Percentiles rank a stretch among this genome's conserved stretches.
Conservation (phyloP, 2,888 invertebrate genomes). For the Pycnomerus fuliginosus region DNA sequence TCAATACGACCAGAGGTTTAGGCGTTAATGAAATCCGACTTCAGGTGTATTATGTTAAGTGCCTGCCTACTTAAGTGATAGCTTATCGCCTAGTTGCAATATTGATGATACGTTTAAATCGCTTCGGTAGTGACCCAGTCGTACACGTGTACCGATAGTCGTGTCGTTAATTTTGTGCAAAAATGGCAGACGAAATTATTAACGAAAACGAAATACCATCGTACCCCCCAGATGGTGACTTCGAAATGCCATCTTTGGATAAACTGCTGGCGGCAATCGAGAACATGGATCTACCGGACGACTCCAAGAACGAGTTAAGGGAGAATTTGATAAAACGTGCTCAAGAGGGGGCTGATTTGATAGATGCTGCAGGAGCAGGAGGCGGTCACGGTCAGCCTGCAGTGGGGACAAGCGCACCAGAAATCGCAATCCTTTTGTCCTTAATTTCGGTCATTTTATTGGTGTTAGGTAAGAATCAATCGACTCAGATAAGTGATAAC, state of each 20-base stretch:
- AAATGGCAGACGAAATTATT: slow-evolving; percentile 8
- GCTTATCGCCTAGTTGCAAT: no score
- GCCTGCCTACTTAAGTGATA: no score
- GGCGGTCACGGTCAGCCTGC: no score
- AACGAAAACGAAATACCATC: slow-evolving; percentile 3
- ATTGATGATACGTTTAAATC: no score
- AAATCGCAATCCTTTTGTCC: slow-evolving; percentile 24
- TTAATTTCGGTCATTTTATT: slow-evolving; percentile 28
- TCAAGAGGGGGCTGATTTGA: slow-evolving; percentile 47
- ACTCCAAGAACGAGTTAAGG: slow-evolving; percentile 61
- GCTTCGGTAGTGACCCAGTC: no score
- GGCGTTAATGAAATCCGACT: no score
- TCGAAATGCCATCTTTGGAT: slow-evolving; percentile 56
- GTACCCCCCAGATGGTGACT: slow-evolving; percentile 6
- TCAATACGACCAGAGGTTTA: no score
- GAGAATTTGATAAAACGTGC: slow-evolving; percentile 55
- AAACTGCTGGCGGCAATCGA: slow-evolving; percentile 62
- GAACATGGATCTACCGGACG: slow-evolving; percentile 58
- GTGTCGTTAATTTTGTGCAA: no score
- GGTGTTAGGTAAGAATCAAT: slow-evolving; percentile 33
- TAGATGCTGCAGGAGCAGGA: slow-evolving; percentile 26
- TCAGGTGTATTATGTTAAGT: no score
- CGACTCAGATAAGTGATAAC: no score
- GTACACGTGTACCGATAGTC: no score
- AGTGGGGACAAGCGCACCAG: no score